These are phyloP conservation scores for Dryomyza anilis DNA, from an alignment of 2,888 invertebrate genomes.

Conservation along the genomic window DNA sequence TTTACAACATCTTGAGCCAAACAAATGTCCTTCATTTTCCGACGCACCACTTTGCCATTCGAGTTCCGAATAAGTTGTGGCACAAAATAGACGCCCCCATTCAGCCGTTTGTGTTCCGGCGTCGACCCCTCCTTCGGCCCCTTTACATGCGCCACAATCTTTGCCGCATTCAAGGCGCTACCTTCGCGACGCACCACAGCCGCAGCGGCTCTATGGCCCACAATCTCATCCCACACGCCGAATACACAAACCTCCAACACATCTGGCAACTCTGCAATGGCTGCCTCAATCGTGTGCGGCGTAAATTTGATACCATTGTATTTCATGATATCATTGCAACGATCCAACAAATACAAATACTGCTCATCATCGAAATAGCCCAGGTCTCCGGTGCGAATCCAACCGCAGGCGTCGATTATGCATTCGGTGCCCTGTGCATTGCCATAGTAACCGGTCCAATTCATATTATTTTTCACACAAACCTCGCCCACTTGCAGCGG, in stretches of 20 bases:
- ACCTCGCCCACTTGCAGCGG: conserved; percentile 48
- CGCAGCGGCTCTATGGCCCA: conserved; percentile 49
- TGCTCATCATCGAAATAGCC: conserved; percentile 54
- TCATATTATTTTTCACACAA: conserved; percentile 36
- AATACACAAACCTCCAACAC: conserved; percentile 49
- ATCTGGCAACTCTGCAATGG: conserved; percentile 43
- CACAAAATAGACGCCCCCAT: conserved; percentile 10
- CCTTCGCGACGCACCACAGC: conserved; percentile 41
- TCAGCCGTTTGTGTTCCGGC: conserved; percentile 8
- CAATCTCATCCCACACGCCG: conserved; percentile 44
- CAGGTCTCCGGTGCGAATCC: conserved; percentile 53
- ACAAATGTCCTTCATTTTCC: not conserved
- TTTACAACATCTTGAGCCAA: no score
- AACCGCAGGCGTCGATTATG: conserved; percentile 47
- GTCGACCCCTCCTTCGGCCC: not conserved
- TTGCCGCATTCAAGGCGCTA: conserved; percentile 34
- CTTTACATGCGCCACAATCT: conserved; percentile 38
- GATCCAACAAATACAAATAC: conserved; percentile 46
- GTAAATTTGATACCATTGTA: conserved; percentile 47
- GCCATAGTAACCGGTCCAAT: conserved; percentile 49
- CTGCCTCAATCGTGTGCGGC: conserved; percentile 49
- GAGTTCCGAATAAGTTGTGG: not conserved
- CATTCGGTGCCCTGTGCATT: conserved; percentile 45
- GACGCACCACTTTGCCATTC: not conserved
- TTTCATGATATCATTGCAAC: conserved; percentile 52